phyloP scores from a whole-genome alignment of 1,140 invertebrate species.

The Papilio aristodemus region DNA sequence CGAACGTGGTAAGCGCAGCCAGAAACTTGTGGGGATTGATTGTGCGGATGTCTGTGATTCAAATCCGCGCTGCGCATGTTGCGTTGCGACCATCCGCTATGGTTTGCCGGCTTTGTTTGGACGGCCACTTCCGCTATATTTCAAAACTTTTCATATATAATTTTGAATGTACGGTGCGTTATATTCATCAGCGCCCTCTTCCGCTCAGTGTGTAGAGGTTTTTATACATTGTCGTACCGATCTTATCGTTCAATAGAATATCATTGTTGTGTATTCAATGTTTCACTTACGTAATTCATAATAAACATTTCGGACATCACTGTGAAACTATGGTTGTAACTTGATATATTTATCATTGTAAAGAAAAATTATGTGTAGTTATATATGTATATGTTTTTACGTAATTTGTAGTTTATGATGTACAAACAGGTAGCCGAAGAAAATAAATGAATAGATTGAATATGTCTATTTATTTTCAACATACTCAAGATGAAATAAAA shows the following conservation, averaged over 20 bases:
- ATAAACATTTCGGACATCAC: slow-evolving; percentile 59
- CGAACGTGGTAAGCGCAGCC: too few relatives aligned
- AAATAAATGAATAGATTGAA: slow-evolving; percentile 72
- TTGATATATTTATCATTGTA: slow-evolving; percentile 70
- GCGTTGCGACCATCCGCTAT: too few relatives aligned
- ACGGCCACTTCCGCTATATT: too few relatives aligned
- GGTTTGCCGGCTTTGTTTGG: too few relatives aligned
- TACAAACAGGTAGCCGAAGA: slow-evolving; percentile 72
- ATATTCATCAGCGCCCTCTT: too few relatives aligned
- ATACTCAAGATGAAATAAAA: neutral
- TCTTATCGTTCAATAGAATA: slow-evolving; percentile 22
- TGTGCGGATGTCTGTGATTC: too few relatives aligned
- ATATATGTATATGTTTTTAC: slow-evolving; percentile 79
- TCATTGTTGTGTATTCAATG: slow-evolving; percentile 40
- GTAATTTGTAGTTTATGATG: slow-evolving; percentile 72
- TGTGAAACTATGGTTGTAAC: slow-evolving; percentile 78
- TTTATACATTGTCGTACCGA: neutral
- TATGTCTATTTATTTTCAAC: slow-evolving; percentile 15
- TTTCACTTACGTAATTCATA: slow-evolving; percentile 42
- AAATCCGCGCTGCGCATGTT: too few relatives aligned
- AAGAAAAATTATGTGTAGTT: slow-evolving; percentile 70
- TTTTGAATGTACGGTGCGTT: too few relatives aligned
- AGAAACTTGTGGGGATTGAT: too few relatives aligned
- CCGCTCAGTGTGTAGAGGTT: too few relatives aligned
- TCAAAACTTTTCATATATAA: too few relatives aligned